Evolutionary conservation across 2,797 vertebrate genomes (phyloP), one percentile per base, ranked within the genome.

Genomic region (Ficedula albicollis): DNA sequence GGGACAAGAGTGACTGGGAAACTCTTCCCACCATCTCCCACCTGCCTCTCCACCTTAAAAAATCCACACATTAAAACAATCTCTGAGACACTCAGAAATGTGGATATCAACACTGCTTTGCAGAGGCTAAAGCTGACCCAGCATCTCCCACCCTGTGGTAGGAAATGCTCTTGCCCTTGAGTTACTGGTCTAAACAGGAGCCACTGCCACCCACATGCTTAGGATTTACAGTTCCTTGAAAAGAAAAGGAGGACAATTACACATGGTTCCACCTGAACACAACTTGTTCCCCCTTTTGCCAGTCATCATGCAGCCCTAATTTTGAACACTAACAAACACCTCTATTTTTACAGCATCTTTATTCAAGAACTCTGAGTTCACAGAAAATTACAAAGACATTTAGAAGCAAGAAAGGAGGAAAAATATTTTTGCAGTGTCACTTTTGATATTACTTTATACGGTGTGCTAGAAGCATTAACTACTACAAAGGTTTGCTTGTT

Each of bases 321-420:
- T 93, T 64, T 81, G 63, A 89, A 83, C 48, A 52, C 52, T 56
- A 66, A 29, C 67, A 89, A 93, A 88, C 0, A 0, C 29, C 32
- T 91, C 36, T 90, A 38, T 86, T 84, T 94, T 93, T 86, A 38
- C 58, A 88, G 20, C n/a, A 48, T 86, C 26, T 51, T 89, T 84
- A 81, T 72, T 73, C 66, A 84, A 88, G 69, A 87, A 44, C 30
- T 17, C 29, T 29, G 68, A 63, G 38, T 67, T 75, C 64, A 74
- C 49, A 55, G 43, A 95, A 83, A 39, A 78, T 46, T 78, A 43
- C 32, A 68, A 60, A 87, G 84, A 75, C 5, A 51, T 86, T 84
- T 55, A 80, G 69, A 93, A 67, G 62, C 34, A 67, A 67, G 52
- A 67, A n/a, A 58, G 64, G 9, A 51, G 15, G 39, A 72, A 80